Base-by-base conservation (phyloP, 2,113 vertebrate species). In the Athene cunicularia region DNA sequence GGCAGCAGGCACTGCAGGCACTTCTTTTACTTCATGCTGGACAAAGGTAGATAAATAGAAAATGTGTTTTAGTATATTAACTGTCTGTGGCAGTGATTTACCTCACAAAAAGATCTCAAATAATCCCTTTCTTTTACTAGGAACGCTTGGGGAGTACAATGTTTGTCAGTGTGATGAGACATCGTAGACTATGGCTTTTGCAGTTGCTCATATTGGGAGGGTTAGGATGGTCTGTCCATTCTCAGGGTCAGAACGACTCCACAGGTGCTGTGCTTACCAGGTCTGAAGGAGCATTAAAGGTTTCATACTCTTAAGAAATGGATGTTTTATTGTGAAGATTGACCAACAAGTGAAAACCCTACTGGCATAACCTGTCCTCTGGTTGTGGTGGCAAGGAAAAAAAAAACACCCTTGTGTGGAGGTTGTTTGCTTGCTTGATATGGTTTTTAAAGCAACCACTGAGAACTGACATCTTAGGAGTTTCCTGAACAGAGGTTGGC, bases 171-270 rank as follows among this genome's bases (percentile, higher is more conserved):
- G 32, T 12, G 59, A 50, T 66, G n/a, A 32, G 50, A 43, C 17
- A 5, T 68, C 32, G 64, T 16, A 67, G 58, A 8, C 19, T 16
- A 3, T 53, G 80, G 58, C 47, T 79, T 72, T 76, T 82, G 39
- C 45, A 75, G 41, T 74, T 82, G 60, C 19, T 75, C 1, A 0
- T 30, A 3, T 27, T 60, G 32, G 39, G 52, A 23, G 23, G 22
- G n/a, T 52, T 26, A 6, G 47, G 55, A 58, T 0, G 0, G 15
- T 45, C 13, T 1, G 4, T 28, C 55, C 0, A 0, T 41, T 74
- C 32, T 22, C 22, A 1, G 5, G 28, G 26, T 87, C 50, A 22
- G 43, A 56, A 33, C 0, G 0, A 41, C 58, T 68, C 39, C 26
- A 68, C 39, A 19, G 58, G n/a, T 91, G 64, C 37, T 4, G 2